A percentile compares a stretch with the other conserved stretches of the same genome.
Conservation (phyloP, 2,113 vertebrate genomes). For the Ariopsis seemanni region DNA sequence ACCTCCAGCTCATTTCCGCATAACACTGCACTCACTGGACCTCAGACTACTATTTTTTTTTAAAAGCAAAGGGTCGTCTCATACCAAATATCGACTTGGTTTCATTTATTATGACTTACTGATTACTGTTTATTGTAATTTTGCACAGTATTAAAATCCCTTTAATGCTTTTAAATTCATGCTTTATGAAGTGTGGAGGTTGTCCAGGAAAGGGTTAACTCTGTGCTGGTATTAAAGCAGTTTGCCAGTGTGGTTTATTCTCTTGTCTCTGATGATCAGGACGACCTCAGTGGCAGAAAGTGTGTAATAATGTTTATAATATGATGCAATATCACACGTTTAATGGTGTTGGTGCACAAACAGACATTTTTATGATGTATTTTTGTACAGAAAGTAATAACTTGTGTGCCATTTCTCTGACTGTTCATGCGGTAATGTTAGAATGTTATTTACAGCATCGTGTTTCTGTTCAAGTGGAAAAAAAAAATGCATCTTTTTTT, state of each 20-base stretch:
- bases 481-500: neutral
- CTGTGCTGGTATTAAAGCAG: neutral
- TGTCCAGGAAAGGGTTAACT: neutral
- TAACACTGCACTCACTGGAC: too few relatives aligned
- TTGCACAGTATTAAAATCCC: too few relatives aligned
- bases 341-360: slow-evolving; percentile 46
- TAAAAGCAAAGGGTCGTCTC: too few relatives aligned
- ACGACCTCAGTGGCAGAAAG: neutral
- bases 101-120: too few relatives aligned
- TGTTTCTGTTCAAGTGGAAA: slow-evolving; percentile 24
- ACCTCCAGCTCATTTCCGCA: too few relatives aligned
- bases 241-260: neutral
- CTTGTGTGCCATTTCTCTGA: neutral
- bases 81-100: too few relatives aligned
- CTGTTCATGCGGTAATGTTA: neutral
- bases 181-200: neutral
- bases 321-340: neutral
- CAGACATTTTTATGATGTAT: slow-evolving; percentile 25
- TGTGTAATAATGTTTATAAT: neutral
- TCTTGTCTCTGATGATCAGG: too few relatives aligned
- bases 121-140: too few relatives aligned
- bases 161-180: too few relatives aligned
- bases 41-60: too few relatives aligned
- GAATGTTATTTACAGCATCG: slow-evolving; percentile 35
- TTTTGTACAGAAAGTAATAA: neutral